A percentile compares a stretch with the other conserved stretches of the same genome.
Evolutionary conservation across 2,797 vertebrate species (phyloP).

Genomic region (Streptopelia turtur): DNA sequence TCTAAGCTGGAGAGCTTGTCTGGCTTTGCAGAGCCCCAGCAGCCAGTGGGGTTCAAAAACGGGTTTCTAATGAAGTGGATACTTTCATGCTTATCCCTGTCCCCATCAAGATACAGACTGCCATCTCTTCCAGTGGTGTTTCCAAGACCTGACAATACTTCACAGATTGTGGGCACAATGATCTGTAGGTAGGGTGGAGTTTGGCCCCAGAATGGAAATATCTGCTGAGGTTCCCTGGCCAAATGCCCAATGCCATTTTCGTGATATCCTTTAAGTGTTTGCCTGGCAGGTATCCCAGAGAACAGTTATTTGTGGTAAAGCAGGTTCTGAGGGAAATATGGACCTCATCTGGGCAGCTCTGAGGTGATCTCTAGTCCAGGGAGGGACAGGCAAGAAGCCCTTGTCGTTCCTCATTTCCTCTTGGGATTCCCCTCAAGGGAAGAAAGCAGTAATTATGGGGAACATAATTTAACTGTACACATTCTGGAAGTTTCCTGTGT

Average conservation of each 20-base stretch:
- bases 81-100: neutral
- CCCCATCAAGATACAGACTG: neutral
- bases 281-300: neutral
- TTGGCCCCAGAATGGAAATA: neutral
- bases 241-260: neutral
- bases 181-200: neutral
- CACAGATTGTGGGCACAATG: neutral
- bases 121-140: neutral
- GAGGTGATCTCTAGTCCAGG: neutral
- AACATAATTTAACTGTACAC: neutral
- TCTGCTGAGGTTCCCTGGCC: neutral
- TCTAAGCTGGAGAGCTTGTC: neutral
- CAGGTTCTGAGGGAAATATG: neutral
- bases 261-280: neutral
- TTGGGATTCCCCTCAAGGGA: neutral
- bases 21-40: neutral
- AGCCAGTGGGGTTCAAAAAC: no score
- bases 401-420: neutral
- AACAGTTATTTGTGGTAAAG: neutral
- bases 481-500: neutral
- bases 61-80: neutral
- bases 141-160: neutral
- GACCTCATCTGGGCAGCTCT: neutral
- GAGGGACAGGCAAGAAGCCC: neutral
- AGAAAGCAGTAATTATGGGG: neutral